These are phyloP conservation scores for Pelodytes ibericus DNA, from an alignment of 2,797 vertebrate species.

Conservation along the genomic window DNA sequence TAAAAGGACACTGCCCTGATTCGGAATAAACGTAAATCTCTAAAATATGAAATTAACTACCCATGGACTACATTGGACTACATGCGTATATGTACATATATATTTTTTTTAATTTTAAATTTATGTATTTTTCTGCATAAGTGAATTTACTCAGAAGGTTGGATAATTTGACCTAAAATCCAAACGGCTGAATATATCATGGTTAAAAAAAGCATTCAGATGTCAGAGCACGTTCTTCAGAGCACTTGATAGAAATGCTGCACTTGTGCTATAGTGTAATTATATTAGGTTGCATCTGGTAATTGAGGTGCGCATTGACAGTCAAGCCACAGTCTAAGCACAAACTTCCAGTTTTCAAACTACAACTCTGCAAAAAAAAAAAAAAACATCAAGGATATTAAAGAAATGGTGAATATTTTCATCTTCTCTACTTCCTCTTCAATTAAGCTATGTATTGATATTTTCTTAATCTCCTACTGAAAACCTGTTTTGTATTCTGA, in stretches of 20 bases:
- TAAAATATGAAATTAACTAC: too few species aligned
- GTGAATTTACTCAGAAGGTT: neutral
- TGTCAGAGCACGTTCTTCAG: neutral
- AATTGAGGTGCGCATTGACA: constrained; percentile 32
- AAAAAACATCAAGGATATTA: constrained; percentile 25
- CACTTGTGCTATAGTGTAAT: constrained; percentile 19
- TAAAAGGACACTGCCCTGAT: too few species aligned
- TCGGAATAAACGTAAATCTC: too few species aligned
- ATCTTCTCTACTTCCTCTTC: neutral
- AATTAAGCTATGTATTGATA: constrained; percentile 1
- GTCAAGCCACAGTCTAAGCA: constrained; percentile 21
- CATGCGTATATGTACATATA: too few species aligned
- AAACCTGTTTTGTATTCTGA: neutral
- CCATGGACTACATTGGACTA: too few species aligned
- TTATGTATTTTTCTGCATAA: neutral
- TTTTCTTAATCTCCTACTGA: constrained; percentile 5
- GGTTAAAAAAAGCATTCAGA: constrained; percentile 3
- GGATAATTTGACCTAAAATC: constrained; percentile 17
- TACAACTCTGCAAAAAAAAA: constrained; percentile 11
- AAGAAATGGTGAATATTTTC: neutral
- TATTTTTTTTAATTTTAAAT: too few species aligned
- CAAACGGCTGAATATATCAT: neutral
- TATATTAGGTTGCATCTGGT: constrained; percentile 12
- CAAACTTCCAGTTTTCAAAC: constrained; percentile 10
- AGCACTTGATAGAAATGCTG: neutral